Evolutionary conservation across 64 coral and sea anemone genomes (phyloP).

Genomic region (Hydrozoanthus tunicans): DNA sequence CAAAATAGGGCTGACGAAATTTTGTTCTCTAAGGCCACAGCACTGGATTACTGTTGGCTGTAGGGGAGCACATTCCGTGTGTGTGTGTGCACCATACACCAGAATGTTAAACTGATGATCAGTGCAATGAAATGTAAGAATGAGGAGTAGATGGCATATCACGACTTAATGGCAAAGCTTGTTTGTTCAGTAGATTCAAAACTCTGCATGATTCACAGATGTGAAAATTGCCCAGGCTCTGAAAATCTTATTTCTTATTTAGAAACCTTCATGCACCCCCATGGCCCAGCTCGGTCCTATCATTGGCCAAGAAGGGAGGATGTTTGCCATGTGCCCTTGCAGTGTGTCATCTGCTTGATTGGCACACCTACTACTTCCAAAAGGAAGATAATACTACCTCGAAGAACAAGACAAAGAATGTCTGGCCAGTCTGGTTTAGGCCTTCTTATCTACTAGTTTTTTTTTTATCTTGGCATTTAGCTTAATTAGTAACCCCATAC

Average conservation of each 20-base stretch:
- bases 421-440: too few relatives aligned
- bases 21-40: constrained; percentile 28
- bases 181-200: constrained; percentile 48
- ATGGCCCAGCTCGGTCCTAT: too few relatives aligned
- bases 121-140: constrained; percentile 18
- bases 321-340: too few relatives aligned
- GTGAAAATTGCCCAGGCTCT: constrained; percentile 55
- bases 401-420: too few relatives aligned
- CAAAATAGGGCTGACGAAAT: constrained; percentile 10
- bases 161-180: constrained; percentile 49
- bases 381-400: too few relatives aligned
- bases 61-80: constrained; percentile 40
- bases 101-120: constrained; percentile 47
- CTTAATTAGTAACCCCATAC: too few relatives aligned
- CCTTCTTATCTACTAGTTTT: too few relatives aligned
- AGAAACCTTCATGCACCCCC: not conserved
- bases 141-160: constrained; percentile 39
- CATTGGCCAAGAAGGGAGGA: too few relatives aligned
- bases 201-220: constrained; percentile 65
- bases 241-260: constrained; percentile 43
- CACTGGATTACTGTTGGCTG: constrained; percentile 48
- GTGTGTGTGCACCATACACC: constrained; percentile 35
- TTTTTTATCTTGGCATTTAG: too few relatives aligned
- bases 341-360: too few relatives aligned
- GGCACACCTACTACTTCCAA: too few relatives aligned